Conservation (phyloP, 1,140 invertebrate genomes). For the Conopomorpha cramerella region DNA sequence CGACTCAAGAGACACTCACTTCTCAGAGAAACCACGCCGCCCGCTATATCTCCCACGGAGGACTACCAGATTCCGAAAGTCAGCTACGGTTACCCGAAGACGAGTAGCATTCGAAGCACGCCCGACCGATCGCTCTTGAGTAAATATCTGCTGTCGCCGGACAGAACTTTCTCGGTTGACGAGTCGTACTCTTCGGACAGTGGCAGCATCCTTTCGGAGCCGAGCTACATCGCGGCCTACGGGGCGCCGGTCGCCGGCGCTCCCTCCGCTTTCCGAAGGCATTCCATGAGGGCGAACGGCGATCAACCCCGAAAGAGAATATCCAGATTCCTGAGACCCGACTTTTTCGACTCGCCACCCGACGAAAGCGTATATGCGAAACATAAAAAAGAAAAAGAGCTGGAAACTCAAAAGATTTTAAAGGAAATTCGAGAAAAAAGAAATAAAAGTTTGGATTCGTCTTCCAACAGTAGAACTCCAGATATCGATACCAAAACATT, state of each 20-base stretch:
- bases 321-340: slow-evolving; percentile 74
- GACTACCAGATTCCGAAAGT: slow-evolving; percentile 7
- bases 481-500: too few relatives aligned
- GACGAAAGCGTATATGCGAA: slow-evolving; percentile 72
- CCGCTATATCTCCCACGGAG: not conserved
- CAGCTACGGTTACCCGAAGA: slow-evolving; percentile 27
- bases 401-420: slow-evolving; percentile 67
- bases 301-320: slow-evolving; percentile 61
- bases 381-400: slow-evolving; percentile 69
- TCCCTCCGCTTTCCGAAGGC: slow-evolving; percentile 30
- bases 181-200: slow-evolving; percentile 29
- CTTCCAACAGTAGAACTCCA: too few relatives aligned
- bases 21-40: slow-evolving; percentile 4
- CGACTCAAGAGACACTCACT: slow-evolving; percentile 8
- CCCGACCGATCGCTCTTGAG: slow-evolving; percentile 62
- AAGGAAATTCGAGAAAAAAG: slow-evolving; percentile 68
- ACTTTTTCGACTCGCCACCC: slow-evolving; percentile 75
- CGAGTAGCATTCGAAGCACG: slow-evolving; percentile 17
- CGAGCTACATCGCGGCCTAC: slow-evolving; percentile 44
- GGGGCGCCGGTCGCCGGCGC: slow-evolving; percentile 18
- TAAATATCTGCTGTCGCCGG: slow-evolving; percentile 55
- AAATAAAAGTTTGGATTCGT: slow-evolving; percentile 43
- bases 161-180: slow-evolving; percentile 27
- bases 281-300: slow-evolving; percentile 30
- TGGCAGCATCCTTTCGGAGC: slow-evolving; percentile 33